These are phyloP conservation scores for Hanleya hanleyi DNA, from an alignment of 2,888 invertebrate genomes.

Conservation along the genomic window DNA sequence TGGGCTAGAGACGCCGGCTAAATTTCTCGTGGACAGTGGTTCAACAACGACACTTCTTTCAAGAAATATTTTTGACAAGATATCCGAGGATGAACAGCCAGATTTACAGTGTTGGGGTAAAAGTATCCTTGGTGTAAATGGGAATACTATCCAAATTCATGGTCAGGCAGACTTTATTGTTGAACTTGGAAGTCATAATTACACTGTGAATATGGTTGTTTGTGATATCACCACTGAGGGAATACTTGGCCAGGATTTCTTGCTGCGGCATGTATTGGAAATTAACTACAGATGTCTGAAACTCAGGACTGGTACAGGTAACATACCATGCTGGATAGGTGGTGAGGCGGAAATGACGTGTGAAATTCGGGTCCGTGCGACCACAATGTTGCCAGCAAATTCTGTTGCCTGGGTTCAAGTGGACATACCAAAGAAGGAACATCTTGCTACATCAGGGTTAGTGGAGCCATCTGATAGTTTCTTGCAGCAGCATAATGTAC, in stretches of 20 bases:
- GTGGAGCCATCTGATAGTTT: too few species aligned
- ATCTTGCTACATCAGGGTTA: too few species aligned
- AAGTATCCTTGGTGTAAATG: background rate
- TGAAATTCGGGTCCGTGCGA: background rate
- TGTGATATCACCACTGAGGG: background rate
- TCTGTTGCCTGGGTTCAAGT: background rate
- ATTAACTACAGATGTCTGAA: background rate
- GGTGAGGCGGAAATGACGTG: background rate
- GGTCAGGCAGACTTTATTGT: background rate
- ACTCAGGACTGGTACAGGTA: background rate
- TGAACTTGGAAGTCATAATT: background rate
- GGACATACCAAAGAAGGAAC: background rate
- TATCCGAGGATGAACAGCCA: background rate
- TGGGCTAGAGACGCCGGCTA: background rate
- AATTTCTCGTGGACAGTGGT: background rate
- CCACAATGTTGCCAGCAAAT: background rate
- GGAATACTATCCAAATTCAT: background rate
- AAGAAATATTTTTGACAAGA: background rate
- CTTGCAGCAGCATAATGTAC: too few species aligned
- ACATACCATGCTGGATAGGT: background rate
- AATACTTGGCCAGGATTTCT: background rate
- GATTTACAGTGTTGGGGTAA: background rate
- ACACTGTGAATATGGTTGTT: background rate
- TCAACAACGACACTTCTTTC: background rate
- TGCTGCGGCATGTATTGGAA: background rate